Base-by-base conservation (phyloP, 2,888 invertebrate genomes). In the Bombylius major region DNA sequence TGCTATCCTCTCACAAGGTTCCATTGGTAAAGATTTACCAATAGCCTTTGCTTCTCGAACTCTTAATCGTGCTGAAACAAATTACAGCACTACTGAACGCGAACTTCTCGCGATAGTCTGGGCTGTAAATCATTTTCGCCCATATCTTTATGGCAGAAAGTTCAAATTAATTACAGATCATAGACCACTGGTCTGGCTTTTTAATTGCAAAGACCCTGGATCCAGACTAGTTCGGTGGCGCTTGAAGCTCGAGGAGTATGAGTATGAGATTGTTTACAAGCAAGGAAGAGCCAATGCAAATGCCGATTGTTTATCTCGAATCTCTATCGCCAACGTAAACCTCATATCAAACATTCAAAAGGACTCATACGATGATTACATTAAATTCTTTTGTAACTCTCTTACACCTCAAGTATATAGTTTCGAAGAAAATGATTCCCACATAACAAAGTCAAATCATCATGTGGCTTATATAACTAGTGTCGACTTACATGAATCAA, bases 81-180 rank as follows among this genome's bases (percentile, higher is more conserved):
- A 62, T 47, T 52, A 51, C n/a, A 55, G 53, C 13, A 53, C 62
- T 0, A 63, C 58, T 11, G 65, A 65, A 53, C 61, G 59, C 50
- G 67, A 68, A 50, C 32, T 58, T 23, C 46, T 63, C 11, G 66
- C 65, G 1, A 63, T 65, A 1, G 55, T 65, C 1, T 60, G 57
- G 56, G 60, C 59, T 3, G 60, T 62, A 2, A 59, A 63, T 50
- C 61, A 65, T 55, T 66, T 65, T 52, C 50, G 63, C 49, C 64
- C 63, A 4, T 67, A 67, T 56, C n/a, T 68, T 7, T 65, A 62
- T 53, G 67, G 66, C 1, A 56, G 57, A 51, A 60, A 58, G 45
- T 66, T 67, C 52, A 62, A 51, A 48, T 56, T 67, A 9, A 55
- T 63, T 5, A 67, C 65, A 0, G 68, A 67, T 54, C 65, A 68